Percentiles rank a stretch among this genome's conserved stretches.
phyloP scores from a whole-genome alignment of 2,797 vertebrate species.

The Acanthornis magna region DNA sequence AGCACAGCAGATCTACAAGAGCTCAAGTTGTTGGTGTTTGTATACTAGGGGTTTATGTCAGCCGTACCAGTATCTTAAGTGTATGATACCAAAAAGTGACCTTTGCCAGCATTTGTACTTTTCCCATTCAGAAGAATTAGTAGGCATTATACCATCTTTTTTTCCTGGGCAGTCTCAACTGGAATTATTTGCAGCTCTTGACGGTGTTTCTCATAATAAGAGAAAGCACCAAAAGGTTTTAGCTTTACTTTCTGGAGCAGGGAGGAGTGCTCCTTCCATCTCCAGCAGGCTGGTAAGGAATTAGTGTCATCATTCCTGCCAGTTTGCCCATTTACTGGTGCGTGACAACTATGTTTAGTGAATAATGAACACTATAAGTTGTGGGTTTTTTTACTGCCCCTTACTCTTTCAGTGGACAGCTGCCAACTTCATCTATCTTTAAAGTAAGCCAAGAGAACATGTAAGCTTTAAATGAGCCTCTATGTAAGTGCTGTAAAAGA shows the following conservation, averaged over 20 bases:
- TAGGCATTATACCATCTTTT: not conserved
- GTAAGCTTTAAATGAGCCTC: conserved; percentile 2
- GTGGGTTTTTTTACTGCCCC: not conserved
- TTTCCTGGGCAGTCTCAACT: not conserved
- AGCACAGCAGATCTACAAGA: not conserved
- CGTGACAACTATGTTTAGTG: conserved; percentile 11
- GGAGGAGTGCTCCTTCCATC: not conserved
- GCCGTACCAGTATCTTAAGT: not conserved
- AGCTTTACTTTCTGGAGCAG: not conserved
- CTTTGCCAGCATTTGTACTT: not conserved
- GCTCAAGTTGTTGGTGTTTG: not conserved
- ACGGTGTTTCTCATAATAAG: not conserved
- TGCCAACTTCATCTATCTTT: conserved; percentile 19
- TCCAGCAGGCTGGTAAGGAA: not conserved
- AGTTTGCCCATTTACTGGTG: conserved; percentile 13
- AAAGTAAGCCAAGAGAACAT: not conserved
- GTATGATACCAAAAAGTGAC: not conserved
- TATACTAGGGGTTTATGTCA: not conserved
- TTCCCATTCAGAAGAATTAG: not conserved
- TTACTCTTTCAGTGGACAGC: not conserved
- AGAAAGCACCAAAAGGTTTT: not conserved
- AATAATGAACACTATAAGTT: not conserved
- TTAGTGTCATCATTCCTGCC: not conserved
- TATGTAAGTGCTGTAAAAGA: not conserved
- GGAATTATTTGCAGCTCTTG: not conserved